phyloP scores from a whole-genome alignment of 1,140 invertebrate species.

The Lamellibrachia luymesi region DNA sequence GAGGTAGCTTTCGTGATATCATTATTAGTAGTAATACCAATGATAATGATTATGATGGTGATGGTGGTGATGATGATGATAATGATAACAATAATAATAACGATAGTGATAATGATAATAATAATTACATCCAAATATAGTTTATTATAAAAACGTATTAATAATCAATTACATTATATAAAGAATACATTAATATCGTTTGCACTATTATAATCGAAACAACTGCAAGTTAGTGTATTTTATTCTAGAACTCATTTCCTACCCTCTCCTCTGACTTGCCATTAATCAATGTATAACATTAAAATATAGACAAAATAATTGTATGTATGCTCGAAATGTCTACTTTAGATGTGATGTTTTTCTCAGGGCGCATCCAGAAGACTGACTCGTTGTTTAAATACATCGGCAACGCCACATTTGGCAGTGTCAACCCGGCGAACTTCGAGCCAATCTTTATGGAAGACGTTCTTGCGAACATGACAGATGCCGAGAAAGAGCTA shows the following conservation, averaged over 20 bases:
- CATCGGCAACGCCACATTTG: background rate
- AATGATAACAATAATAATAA: background rate
- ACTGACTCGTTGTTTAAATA: background rate
- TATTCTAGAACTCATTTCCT: too few species aligned
- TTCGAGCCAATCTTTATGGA: background rate
- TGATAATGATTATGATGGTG: background rate
- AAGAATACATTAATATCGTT: too few species aligned
- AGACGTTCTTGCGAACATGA: background rate
- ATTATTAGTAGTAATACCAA: background rate
- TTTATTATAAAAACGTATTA: background rate
- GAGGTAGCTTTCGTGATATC: background rate
- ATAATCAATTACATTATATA: background rate
- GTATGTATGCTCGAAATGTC: background rate
- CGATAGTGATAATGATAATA: background rate
- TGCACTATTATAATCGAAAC: too few species aligned
- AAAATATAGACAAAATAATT: background rate
- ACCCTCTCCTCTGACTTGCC: too few species aligned
- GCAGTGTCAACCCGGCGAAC: background rate
- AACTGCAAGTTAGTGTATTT: too few species aligned
- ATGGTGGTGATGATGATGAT: background rate
- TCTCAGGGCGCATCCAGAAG: background rate
- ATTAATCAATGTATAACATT: background rate
- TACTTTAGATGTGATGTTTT: background rate
- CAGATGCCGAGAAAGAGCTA: background rate
- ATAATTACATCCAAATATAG: background rate